phyloP scores from a whole-genome alignment of 2,113 vertebrate species.

The Erythrocercus mccallii region DNA sequence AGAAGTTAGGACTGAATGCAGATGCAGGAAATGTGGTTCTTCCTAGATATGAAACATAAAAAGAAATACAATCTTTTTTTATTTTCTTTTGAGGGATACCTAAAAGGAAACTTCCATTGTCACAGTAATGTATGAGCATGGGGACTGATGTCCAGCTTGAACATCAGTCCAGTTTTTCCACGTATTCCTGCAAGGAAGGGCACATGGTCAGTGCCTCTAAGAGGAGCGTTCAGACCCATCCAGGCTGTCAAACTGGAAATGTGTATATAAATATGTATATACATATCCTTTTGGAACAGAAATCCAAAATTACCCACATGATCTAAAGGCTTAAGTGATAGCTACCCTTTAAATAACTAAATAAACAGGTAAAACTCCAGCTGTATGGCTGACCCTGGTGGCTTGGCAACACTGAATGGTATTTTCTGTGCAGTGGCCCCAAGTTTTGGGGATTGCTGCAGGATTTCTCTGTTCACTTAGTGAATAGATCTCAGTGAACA shows the following conservation, averaged over 20 bases:
- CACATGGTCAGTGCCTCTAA: background rate
- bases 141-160: background rate
- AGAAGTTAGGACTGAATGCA: background rate
- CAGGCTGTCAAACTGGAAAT: background rate
- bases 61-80: background rate
- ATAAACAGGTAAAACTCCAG: background rate
- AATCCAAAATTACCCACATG: background rate
- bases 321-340: background rate
- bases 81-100: background rate
- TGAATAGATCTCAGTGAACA: background rate
- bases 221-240: background rate
- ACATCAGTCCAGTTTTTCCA: background rate
- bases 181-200: background rate
- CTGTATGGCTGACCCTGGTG: background rate
- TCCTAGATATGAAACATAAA: background rate
- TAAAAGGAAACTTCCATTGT: background rate
- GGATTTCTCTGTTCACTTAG: background rate
- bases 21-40: background rate
- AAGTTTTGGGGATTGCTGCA: background rate
- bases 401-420: slow-evolving; percentile 9
- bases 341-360: background rate
- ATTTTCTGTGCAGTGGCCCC: background rate
- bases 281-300: background rate
- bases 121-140: background rate
- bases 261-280: too few relatives aligned